phyloP scores from a whole-genome alignment of 2,797 vertebrate species.

The Alcedo atthis region DNA sequence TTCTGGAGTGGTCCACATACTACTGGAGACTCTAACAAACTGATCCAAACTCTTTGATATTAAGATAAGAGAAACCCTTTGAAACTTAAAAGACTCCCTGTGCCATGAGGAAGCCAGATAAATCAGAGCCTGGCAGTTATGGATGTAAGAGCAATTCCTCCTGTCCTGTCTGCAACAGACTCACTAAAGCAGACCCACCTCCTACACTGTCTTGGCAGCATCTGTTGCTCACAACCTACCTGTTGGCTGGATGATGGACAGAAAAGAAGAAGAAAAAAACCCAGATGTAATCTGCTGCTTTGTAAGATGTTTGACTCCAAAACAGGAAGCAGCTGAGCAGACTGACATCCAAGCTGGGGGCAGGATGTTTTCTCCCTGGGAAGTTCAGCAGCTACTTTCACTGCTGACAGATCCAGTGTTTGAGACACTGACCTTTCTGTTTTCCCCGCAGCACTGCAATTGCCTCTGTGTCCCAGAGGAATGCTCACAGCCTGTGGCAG shows the following conservation, averaged over 20 bases:
- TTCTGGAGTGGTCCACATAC: not conserved
- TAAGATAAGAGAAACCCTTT: not conserved
- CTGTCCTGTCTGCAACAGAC: not conserved
- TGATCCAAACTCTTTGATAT: not conserved
- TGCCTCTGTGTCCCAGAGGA: not conserved
- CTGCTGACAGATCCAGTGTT: conserved; percentile 53
- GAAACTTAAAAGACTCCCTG: not conserved
- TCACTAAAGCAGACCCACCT: not conserved
- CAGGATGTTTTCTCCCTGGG: conserved; percentile 64
- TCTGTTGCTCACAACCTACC: not conserved
- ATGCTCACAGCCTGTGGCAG: not conserved
- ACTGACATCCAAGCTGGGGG: conserved; percentile 48
- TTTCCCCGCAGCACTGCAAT: not conserved
- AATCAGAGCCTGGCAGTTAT: not conserved
- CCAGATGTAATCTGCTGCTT: not conserved
- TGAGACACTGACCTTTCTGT: conserved; percentile 62
- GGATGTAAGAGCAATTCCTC: not conserved
- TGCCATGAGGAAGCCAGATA: not conserved
- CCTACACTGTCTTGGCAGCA: not conserved
- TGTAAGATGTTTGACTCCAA: conserved; percentile 19
- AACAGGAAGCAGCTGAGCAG: conserved; percentile 70
- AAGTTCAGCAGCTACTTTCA: conserved; percentile 55
- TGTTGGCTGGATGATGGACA: not conserved
- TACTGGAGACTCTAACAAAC: not conserved
- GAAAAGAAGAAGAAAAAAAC: not conserved